A percentile compares a stretch with the other conserved stretches of the same genome.
Conservation (phyloP, 37 sponge, comb jelly and placozoan genomes). For the Petrosia ficiformis region DNA sequence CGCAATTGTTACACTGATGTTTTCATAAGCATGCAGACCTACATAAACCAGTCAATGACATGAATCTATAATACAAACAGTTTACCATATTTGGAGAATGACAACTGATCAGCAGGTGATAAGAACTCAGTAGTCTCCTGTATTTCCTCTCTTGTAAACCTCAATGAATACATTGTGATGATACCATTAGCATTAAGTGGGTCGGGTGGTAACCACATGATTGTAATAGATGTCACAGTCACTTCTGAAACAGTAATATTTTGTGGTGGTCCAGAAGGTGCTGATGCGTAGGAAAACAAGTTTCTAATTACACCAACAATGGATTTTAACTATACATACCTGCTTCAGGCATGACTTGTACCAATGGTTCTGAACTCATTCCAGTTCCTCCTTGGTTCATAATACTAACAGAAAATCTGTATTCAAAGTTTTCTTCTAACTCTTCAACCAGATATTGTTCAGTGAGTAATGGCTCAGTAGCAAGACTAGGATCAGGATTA, state of each 20-base stretch:
- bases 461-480: not conserved
- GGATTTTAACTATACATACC: not conserved
- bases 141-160: not conserved
- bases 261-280: constrained; percentile 1
- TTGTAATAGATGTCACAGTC: not conserved
- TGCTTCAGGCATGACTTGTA: constrained; percentile 8
- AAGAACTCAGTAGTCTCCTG: not conserved
- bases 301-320: not conserved
- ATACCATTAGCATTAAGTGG: constrained; percentile 17
- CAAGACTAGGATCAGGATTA: constrained; percentile 3
- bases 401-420: not conserved
- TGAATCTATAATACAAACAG: not conserved
- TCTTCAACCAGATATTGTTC: not conserved
- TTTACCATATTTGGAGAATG: not conserved
- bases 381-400: not conserved
- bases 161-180: not conserved
- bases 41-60: not conserved
- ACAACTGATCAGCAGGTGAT: not conserved
- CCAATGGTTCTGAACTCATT: not conserved
- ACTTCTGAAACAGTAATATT: not conserved
- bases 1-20: not conserved
- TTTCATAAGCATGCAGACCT: not conserved
- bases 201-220: constrained; percentile 28
- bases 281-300: not conserved
- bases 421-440: constrained; percentile 4